These are phyloP conservation scores for Linurgus olivaceus DNA, from an alignment of 2,797 vertebrate species.

Conservation along the genomic window DNA sequence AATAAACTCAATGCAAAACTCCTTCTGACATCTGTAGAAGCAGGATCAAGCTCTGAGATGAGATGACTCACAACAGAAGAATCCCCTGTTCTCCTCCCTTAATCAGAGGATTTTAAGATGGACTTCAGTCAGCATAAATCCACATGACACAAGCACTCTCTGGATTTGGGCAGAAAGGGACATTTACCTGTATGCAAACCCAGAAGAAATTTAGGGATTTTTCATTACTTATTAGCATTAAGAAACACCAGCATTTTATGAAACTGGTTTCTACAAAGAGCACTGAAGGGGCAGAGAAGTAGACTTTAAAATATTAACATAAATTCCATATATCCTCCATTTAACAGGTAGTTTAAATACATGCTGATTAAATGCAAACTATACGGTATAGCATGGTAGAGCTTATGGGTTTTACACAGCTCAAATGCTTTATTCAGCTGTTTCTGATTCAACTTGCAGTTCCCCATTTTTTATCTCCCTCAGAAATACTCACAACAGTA, in stretches of 20 bases:
- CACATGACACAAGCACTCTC: background rate
- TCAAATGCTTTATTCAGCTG: background rate
- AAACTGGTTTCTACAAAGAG: background rate
- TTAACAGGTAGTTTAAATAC: background rate
- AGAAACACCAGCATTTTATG: background rate
- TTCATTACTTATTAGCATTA: background rate
- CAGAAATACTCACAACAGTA: background rate
- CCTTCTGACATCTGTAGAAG: background rate
- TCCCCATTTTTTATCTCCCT: background rate
- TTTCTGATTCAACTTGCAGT: background rate
- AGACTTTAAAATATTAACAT: background rate
- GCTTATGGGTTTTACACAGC: background rate
- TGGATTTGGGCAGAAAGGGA: background rate
- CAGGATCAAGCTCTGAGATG: background rate
- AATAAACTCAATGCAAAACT: background rate
- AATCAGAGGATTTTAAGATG: background rate
- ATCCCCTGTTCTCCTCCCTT: conserved; percentile 38
- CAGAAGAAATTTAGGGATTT: background rate
- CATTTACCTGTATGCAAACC: background rate
- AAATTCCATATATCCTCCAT: background rate
- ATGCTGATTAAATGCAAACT: background rate
- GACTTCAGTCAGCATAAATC: background rate
- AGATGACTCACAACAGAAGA: conserved; percentile 34
- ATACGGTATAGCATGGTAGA: accelerated
- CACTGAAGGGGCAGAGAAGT: background rate